phyloP scores from a whole-genome alignment of 2,113 vertebrate species.

The Tinamus guttatus region DNA sequence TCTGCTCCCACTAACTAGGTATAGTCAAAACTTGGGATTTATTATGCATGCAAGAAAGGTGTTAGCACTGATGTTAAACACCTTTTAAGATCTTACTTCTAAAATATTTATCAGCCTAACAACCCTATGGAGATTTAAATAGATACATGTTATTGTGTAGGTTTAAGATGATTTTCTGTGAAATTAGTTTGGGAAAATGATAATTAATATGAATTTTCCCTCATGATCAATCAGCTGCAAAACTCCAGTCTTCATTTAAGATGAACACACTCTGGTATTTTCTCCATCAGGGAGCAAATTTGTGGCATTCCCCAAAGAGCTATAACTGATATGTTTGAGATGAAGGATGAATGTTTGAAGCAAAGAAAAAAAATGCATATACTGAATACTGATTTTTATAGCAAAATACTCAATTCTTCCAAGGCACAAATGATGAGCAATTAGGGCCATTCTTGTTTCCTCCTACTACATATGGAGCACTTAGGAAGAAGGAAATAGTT shows the following conservation, averaged over 20 bases:
- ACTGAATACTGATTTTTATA: background rate
- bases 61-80: background rate
- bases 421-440: background rate
- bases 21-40: background rate
- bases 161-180: background rate
- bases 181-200: conserved; percentile 27
- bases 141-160: background rate
- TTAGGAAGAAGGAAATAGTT: background rate
- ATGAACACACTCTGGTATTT: background rate
- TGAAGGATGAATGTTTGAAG: background rate
- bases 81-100: background rate
- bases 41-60: background rate
- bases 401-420: background rate
- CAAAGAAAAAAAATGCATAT: background rate
- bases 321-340: background rate
- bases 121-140: background rate
- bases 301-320: background rate
- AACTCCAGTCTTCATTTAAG: conserved; percentile 33
- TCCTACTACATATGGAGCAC: background rate
- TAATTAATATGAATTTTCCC: conserved; percentile 16
- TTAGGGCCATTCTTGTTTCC: background rate
- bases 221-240: conserved; percentile 24
- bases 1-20: background rate
- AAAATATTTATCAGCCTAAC: background rate
- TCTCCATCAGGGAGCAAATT: background rate